phyloP scores from a whole-genome alignment of 2,797 vertebrate genomes.

The Brotula barbata region DNA sequence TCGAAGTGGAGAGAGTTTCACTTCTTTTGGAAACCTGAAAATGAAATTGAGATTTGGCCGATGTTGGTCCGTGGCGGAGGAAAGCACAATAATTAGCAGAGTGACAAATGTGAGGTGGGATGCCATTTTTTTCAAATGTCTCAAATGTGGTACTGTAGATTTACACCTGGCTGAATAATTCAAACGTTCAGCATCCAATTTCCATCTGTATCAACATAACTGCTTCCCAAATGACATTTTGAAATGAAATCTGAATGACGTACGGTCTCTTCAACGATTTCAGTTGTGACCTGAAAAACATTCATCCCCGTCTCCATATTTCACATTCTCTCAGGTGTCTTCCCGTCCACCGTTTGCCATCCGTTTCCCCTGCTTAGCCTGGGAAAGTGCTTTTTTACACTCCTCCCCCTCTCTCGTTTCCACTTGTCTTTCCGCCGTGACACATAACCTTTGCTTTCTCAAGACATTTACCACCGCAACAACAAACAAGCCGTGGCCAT shows the following conservation, averaged over 20 bases:
- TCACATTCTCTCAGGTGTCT: neutral
- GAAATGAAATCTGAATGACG: too few species aligned
- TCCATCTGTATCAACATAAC: too few species aligned
- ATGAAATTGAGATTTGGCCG: too few species aligned
- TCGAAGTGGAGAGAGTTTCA: too few species aligned
- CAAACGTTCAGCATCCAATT: too few species aligned
- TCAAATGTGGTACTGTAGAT: too few species aligned
- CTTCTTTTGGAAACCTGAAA: too few species aligned
- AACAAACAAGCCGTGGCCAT: neutral
- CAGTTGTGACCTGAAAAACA: constrained; percentile 5
- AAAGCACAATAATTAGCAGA: too few species aligned
- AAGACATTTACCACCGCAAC: constrained; percentile 11
- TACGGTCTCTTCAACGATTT: constrained; percentile 3
- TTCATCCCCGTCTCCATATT: constrained; percentile 12
- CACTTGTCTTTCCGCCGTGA: constrained; percentile 12
- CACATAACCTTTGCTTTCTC: constrained; percentile 24
- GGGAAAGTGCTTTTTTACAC: constrained; percentile 7
- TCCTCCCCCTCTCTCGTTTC: neutral
- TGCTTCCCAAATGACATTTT: constrained; percentile 5
- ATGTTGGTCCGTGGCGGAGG: too few species aligned
- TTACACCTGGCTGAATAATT: too few species aligned
- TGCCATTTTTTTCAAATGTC: too few species aligned
- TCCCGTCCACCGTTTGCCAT: constrained; percentile 1
- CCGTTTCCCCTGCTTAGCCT: constrained; percentile 8
- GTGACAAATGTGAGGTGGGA: too few species aligned